Conservation (phyloP, 2,888 invertebrate species). For the Apodemia duryi region DNA sequence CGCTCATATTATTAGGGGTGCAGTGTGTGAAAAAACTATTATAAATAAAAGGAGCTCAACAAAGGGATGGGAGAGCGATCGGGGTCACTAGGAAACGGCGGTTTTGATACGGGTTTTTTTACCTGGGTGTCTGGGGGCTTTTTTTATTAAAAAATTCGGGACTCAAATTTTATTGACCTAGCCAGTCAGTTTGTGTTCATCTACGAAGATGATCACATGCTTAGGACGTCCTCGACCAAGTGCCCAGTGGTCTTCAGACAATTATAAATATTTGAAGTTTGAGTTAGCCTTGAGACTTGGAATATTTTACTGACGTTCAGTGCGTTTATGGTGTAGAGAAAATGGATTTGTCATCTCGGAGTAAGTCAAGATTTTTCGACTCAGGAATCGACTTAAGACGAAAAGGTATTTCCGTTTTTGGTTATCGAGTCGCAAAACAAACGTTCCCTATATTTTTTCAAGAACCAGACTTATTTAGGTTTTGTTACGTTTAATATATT, state of each 20-base stretch:
- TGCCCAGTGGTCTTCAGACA: conserved; percentile 54
- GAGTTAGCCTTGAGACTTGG: conserved; percentile 38
- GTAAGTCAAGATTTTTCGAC: conserved; percentile 80
- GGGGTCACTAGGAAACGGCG: conserved; percentile 79
- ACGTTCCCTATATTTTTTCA: too few relatives aligned
- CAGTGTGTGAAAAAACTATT: conserved; percentile 77
- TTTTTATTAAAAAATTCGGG: conserved; percentile 65
- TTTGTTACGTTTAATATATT: too few relatives aligned
- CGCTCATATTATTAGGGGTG: conserved; percentile 76
- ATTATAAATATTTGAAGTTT: conserved; percentile 24
- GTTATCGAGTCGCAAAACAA: neutral
- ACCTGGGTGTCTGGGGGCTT: conserved; percentile 69
- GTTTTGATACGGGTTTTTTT: conserved; percentile 77
- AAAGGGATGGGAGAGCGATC: conserved; percentile 77
- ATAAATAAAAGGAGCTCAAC: conserved; percentile 74
- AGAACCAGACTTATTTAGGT: too few relatives aligned
- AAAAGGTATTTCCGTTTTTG: conserved; percentile 59
- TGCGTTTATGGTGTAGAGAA: conserved; percentile 40
- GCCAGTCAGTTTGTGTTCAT: conserved; percentile 78
- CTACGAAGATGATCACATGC: conserved; percentile 77
- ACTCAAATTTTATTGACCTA: conserved; percentile 61
- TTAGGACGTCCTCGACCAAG: conserved; percentile 46
- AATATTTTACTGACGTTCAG: conserved; percentile 28
- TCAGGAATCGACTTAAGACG: conserved; percentile 75
- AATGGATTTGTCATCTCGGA: conserved; percentile 73